Base-by-base conservation (phyloP, 2,888 invertebrate species). In the Myathropa florea region DNA sequence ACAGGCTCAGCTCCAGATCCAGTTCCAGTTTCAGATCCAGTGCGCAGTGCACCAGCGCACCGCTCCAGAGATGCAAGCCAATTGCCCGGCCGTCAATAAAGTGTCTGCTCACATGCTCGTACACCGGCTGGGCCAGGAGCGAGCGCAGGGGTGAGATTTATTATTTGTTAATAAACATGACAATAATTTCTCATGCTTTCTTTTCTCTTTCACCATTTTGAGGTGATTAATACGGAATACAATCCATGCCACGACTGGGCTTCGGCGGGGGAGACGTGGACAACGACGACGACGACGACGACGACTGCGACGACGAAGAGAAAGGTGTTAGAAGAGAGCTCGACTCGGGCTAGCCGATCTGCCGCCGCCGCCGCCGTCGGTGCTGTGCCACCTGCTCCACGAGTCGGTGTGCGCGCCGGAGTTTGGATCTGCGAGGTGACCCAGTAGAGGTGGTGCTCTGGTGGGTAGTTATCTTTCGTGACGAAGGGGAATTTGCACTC, bases 151-250 rank as follows among this genome's bases (percentile, higher is more conserved):
- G 65, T 18, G 64, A 55, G 70, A 86, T 86, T 83, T 86, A 86
- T 86, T 86, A 83, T 83, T 83, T 83, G 83, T 71, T 86, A 86
- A 86, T 86, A 86, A 86, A 86, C 86, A 86, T 86, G 86, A 86
- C 86, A 86, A 86, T 83, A 86, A 86, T 79, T 86, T 83, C 86
- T 79, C 83, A 86, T 86, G 86, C 86, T 86, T 86, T 86, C 86
- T 86, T 83, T 86, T 86, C 86, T 71, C 71, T 78, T 81, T 83
- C 86, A 75, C 86, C 82, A 79, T 83, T 82, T 71, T 75, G 73
- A 82, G 67, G 86, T 86, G 86, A 86, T 86, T 86, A 86, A 83
- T 83, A 83, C 61, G 81, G 73, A 82, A 86, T 73, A 78, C 75
- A 78, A 79, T 82, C 65, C 78, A 79, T 73, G 71, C 53, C 63